Evolutionary conservation across 2,888 invertebrate species (phyloP), one percentile per base, ranked within the genome.

Genomic region (Oscheius sp.): DNA sequence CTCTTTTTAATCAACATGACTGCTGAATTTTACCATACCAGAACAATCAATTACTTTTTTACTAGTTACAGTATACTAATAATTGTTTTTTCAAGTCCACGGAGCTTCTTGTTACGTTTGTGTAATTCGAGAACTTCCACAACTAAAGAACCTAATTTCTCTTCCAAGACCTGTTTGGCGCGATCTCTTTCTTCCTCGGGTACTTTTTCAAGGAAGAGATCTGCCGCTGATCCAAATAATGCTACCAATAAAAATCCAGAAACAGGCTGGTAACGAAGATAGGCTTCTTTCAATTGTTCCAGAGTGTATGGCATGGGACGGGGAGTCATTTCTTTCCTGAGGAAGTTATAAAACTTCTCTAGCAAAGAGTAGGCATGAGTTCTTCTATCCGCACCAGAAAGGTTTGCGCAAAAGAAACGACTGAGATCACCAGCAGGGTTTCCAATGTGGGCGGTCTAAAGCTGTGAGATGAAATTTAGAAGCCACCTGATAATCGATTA

Each of bases 271-370:
- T 56, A 66, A 22, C 44, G 32, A 9, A 30, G 45, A 41, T 56
- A 66, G 17, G 66, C 54, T 20, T 66, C 57, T 56, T 41, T 54
- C 12, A 66, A 30, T 50, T 67, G 61, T 14, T 67, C 67, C 1
- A 61, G 38, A 14, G 61, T 50, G 62, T 62, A 67, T 2, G 67
- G 67, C 5, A 26, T 24, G 1, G 59, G 59, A 2, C n/a, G 28
- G 12, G 47, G 33, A n/a, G 32, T 62, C 44, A 67, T 28, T 22
- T 67, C 67, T 41, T 67, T 62, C 12, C 32, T 22, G 17, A 67
- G 44, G n/a, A 26, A 67, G 2, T 36, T 33, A 30, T 67, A 67
- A 41, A 62, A 67, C 2, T 28, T 49, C 8, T 61, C 22, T 22
- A 67, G 41, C 4, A 67, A 45, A 1, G 26, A 28, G 1, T 62